A percentile compares a stretch with the other conserved stretches of the same genome.
Evolutionary conservation across 1,140 invertebrate species (phyloP).

Genomic region (Lanistes nyassanus): DNA sequence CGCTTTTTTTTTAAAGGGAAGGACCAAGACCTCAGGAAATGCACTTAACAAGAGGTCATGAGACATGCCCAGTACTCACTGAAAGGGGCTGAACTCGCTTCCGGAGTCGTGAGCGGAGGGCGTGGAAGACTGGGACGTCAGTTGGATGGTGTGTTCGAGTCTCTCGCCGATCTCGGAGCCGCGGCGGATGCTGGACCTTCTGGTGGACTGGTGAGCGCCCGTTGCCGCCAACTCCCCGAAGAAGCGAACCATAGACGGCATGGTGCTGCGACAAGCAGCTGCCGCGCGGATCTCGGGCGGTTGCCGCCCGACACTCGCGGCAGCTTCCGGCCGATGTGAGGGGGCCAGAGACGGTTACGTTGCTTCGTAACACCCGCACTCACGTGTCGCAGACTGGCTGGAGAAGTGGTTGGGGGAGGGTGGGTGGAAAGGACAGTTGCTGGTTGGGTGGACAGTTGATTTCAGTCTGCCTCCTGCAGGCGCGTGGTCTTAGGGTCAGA

Average conservation of each 20-base stretch:
- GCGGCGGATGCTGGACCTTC: slow-evolving; percentile 37
- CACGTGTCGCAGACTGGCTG: no score
- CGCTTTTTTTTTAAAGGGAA: no score
- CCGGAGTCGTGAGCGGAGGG: slow-evolving; percentile 39
- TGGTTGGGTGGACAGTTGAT: no score
- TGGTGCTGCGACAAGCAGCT: slow-evolving; percentile 23
- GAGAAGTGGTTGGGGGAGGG: no score
- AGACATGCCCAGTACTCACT: slow-evolving; percentile 22
- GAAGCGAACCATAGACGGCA: slow-evolving; percentile 51
- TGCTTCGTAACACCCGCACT: no score
- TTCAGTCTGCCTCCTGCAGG: no score
- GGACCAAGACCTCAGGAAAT: no score
- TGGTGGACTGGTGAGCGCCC: slow-evolving; percentile 24
- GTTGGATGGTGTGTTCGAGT: slow-evolving; percentile 45
- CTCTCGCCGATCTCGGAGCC: slow-evolving; percentile 43
- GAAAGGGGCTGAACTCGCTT: slow-evolving; percentile 12
- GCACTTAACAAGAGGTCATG: neutral
- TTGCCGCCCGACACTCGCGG: neutral
- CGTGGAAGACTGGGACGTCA: slow-evolving; percentile 42
- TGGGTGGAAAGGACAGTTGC: no score
- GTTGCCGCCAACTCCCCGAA: slow-evolving; percentile 37
- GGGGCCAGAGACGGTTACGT: neutral
- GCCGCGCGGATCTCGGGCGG: neutral
- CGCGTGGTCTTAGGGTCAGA: no score
- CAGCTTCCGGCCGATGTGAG: neutral